phyloP scores from a whole-genome alignment of 2,888 invertebrate genomes.

The Epirrita christyi region DNA sequence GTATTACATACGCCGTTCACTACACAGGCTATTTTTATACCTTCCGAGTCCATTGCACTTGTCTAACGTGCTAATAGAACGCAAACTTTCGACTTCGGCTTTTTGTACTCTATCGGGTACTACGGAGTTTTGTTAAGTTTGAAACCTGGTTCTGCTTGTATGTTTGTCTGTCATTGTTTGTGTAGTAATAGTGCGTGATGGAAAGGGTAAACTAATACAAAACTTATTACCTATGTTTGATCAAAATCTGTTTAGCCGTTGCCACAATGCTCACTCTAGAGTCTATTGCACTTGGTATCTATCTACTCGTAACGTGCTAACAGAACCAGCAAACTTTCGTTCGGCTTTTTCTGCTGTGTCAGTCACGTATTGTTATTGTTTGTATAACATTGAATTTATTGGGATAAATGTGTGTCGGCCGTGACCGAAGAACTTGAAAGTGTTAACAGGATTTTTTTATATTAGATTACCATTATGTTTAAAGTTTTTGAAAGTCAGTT shows the following conservation, averaged over 20 bases:
- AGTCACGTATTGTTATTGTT: constrained; percentile 35
- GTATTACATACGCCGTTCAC: constrained; percentile 19
- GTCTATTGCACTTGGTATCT: too few species aligned
- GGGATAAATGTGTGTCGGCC: constrained; percentile 27
- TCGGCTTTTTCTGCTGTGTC: constrained; percentile 7
- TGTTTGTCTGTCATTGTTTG: too few species aligned
- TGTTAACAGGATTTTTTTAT: background rate
- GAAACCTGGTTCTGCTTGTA: too few species aligned
- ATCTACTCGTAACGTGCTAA: constrained; percentile 33
- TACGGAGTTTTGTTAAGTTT: too few species aligned
- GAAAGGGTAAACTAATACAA: too few species aligned
- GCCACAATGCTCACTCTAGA: too few species aligned
- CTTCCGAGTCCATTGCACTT: constrained; percentile 38
- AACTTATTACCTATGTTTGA: too few species aligned
- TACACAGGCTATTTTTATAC: constrained; percentile 34
- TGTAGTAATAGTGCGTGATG: too few species aligned
- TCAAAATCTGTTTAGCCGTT: too few species aligned
- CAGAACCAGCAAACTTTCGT: constrained; percentile 39
- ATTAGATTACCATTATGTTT: too few species aligned
- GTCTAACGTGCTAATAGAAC: constrained; percentile 39
- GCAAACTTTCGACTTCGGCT: constrained; percentile 32
- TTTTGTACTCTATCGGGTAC: constrained; percentile 18
- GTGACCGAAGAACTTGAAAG: constrained; percentile 21
- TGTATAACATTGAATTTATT: constrained; percentile 31
- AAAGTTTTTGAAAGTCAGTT: too few species aligned